A percentile compares a stretch with the other conserved stretches of the same genome.
Conservation (phyloP, 2,888 invertebrate genomes). For the Sarcophaga caerulescens region DNA sequence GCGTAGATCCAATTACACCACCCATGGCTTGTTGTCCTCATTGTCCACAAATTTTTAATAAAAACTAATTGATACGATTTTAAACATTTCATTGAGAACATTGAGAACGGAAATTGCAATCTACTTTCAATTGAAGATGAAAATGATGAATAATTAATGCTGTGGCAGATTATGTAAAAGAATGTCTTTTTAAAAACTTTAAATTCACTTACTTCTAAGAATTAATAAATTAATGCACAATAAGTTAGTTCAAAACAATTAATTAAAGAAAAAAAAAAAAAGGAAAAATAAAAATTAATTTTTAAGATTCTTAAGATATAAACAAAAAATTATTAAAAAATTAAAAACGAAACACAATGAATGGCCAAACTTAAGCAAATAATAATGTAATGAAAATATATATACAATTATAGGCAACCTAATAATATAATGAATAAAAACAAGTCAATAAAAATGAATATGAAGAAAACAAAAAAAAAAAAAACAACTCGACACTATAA, state of each 20-base stretch:
- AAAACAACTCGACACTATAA: background rate
- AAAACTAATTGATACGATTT: slow-evolving; percentile 37
- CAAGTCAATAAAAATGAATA: background rate
- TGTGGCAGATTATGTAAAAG: background rate
- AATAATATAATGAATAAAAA: slow-evolving; percentile 36
- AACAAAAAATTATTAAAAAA: slow-evolving; percentile 12
- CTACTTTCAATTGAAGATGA: background rate
- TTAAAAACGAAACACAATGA: slow-evolving; percentile 24
- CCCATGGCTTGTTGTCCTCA: slow-evolving; percentile 81
- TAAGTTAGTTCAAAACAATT: slow-evolving; percentile 59
- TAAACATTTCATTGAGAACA: slow-evolving; percentile 54
- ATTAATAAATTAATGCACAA: slow-evolving; percentile 60
- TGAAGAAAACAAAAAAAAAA: slow-evolving; percentile 22
- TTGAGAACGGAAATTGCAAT: slow-evolving; percentile 47
- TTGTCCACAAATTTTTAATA: slow-evolving; percentile 72
- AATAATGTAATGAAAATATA: slow-evolving; percentile 24
- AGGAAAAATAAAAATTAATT: slow-evolving; percentile 18
- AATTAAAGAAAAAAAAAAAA: slow-evolving; percentile 16
- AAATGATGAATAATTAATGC: background rate
- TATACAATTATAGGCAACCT: slow-evolving; percentile 39
- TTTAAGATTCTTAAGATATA: slow-evolving; percentile 33
- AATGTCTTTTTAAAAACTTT: background rate
- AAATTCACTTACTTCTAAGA: slow-evolving; percentile 25
- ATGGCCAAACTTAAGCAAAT: slow-evolving; percentile 58
- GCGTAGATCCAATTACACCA: slow-evolving; percentile 76